These are phyloP conservation scores for Homalodisca vitripennis DNA, from an alignment of 1,140 invertebrate species.

Conservation along the genomic window DNA sequence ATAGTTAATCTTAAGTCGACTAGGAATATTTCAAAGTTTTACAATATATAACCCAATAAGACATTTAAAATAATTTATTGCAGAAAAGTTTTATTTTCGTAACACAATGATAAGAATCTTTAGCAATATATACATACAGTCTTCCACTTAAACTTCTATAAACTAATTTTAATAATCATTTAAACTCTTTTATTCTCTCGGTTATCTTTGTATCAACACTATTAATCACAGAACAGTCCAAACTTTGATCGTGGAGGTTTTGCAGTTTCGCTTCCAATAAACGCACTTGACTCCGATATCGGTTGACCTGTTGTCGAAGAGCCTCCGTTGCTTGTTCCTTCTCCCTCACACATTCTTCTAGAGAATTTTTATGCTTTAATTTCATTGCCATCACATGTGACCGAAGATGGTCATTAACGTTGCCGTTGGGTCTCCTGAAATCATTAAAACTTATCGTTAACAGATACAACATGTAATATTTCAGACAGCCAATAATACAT, in stretches of 20 bases:
- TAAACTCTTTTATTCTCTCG: neutral
- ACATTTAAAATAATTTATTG: too few species aligned
- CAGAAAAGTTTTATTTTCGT: too few species aligned
- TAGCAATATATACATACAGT: too few species aligned
- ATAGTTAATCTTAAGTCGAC: too few species aligned
- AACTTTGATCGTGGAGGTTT: neutral
- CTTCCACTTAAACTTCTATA: too few species aligned
- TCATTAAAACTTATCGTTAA: neutral
- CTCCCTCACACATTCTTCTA: neutral
- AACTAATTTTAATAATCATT: too few species aligned
- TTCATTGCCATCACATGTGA: conserved; percentile 10
- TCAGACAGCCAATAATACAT: neutral
- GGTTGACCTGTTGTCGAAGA: neutral
- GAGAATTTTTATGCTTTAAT: neutral
- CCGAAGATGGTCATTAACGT: neutral
- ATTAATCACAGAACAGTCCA: neutral
- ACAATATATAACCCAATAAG: too few species aligned
- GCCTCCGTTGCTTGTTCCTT: neutral
- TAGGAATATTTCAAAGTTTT: too few species aligned
- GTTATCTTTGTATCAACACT: neutral
- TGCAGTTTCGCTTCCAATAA: neutral
- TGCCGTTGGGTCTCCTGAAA: conserved; percentile 19
- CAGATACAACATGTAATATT: neutral
- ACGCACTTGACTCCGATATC: neutral
- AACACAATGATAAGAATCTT: too few species aligned